Base-by-base conservation (phyloP, 2,888 invertebrate species). In the Mystacides longicornis region DNA sequence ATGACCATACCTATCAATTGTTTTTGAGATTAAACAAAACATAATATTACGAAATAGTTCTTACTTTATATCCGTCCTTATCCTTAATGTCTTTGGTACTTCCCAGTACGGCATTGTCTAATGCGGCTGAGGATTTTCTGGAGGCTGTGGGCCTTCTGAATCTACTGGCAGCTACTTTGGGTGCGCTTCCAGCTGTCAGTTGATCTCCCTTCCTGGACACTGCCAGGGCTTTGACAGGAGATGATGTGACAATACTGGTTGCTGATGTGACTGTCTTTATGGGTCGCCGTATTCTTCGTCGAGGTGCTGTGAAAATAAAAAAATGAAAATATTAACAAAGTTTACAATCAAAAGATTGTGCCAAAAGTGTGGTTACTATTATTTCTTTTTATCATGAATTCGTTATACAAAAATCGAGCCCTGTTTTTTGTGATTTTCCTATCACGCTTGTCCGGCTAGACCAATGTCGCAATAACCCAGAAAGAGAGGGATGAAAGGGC, bases 11-110 rank as follows among this genome's bases (percentile, higher is more conserved):
- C n/a, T n/a, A n/a, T n/a, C n/a, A n/a, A n/a, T n/a, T n/a, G n/a
- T n/a, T n/a, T n/a, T n/a, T n/a, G n/a, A n/a, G n/a, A 31, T 31
- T 9, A 31, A 31, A 31, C 14, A 31, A 31, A 31, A 31, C 7
- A 9, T 9, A 31, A 31, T 31, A 31, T 31, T 31, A 9, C 9
- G 14, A 7, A 9, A 14, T 14, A 46, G 2, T 31, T 3, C 21
- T 65, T 62, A 80, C 81, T 74, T 87, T 87, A 66, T 86, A 85
- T 49, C 85, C 85, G 75, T 85, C 84, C 64, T 85, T 84, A 60
- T 83, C 81, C 62, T 83, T 83, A 58, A 81, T 81, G 56, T 70
- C 70, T 46, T 81, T 77, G 49, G 72, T 68, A 33, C 79, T 80
- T 7, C 79, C 73, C 2, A 75, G 69, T 7, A 81, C 74, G 2